Base-by-base conservation (phyloP, 2,113 vertebrate genomes). In the Varanus komodoensis region DNA sequence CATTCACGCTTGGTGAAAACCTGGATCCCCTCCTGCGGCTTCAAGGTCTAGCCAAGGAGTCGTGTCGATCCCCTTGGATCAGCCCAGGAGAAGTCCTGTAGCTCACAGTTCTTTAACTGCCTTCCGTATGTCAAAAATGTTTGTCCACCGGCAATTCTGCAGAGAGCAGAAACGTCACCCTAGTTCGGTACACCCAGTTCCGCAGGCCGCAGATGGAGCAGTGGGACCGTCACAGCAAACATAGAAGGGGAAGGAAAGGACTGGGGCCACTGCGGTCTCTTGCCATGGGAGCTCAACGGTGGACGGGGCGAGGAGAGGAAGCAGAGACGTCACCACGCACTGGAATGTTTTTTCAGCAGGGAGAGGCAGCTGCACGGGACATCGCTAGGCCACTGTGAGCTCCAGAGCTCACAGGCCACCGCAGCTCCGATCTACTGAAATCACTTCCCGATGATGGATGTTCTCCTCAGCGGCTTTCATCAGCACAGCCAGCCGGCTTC, bases 401-500 rank as follows among this genome's bases (percentile, higher is more conserved):
- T 9, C 81, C 89, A 91, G n/a, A 82, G 93, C 95, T 99, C 97
- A 99, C 93, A 99, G 96, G 48, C 99, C 99, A 0, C 99, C 99
- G 0, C 99, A 98, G 29, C 99, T 99, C 1, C 99, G 98, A 95
- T 99, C 99, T 96, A 99, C 99, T 0, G 98, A 97, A 93, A 99
- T 99, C 0, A 98, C 96, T 6, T 96, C 96, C 90, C 98, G 95
- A 73, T 88, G 94, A 38, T 97, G 96, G 89, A 99, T 96, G 7
- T 98, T 99, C 94, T 99, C 99, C 96, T 99, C 99, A 0, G 97
- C 99, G 0, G 97, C 97, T 96, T 99, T 99, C 98, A 99, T 98
- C 19, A 99, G 98, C 34, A 99, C 98, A 17, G 99, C 99, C 87
- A 99, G 97, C 0, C 99, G 97, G 97, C 98, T 99, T 89, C 98